These are phyloP conservation scores for Mirza zaza DNA, from an alignment of 2,113 vertebrate genomes.

Conservation along the genomic window DNA sequence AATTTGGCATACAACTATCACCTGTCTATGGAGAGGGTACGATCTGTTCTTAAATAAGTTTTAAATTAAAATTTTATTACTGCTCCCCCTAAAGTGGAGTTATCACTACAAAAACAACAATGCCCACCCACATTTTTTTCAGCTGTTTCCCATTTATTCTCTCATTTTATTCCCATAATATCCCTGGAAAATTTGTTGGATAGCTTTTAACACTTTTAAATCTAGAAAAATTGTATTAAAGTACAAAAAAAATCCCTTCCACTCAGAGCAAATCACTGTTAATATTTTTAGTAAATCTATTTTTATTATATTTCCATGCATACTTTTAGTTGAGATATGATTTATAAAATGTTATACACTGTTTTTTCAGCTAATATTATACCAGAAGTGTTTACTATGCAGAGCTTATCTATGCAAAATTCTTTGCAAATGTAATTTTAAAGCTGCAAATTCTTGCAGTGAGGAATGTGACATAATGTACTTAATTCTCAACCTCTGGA, in stretches of 20 bases:
- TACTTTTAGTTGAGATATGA: neutral
- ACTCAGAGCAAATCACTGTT: neutral
- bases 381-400: neutral
- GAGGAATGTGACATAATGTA: neutral
- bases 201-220: neutral
- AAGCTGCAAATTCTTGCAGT: neutral
- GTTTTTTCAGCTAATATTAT: neutral
- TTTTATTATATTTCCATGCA: neutral
- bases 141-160: neutral
- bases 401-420: neutral
- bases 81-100: neutral
- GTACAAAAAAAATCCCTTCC: neutral
- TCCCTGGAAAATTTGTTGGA: neutral
- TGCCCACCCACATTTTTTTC: neutral
- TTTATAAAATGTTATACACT: neutral
- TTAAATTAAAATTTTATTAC: constrained; percentile 43
- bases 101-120: neutral
- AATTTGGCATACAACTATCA: neutral
- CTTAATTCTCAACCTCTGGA: neutral
- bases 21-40: neutral
- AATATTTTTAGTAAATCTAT: neutral
- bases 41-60: constrained; percentile 10
- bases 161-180: neutral
- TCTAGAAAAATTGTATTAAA: neutral
- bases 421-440: constrained; percentile 19